These are phyloP conservation scores for Melanostigma gelatinosum DNA, from an alignment of 2,113 vertebrate species.

Conservation along the genomic window DNA sequence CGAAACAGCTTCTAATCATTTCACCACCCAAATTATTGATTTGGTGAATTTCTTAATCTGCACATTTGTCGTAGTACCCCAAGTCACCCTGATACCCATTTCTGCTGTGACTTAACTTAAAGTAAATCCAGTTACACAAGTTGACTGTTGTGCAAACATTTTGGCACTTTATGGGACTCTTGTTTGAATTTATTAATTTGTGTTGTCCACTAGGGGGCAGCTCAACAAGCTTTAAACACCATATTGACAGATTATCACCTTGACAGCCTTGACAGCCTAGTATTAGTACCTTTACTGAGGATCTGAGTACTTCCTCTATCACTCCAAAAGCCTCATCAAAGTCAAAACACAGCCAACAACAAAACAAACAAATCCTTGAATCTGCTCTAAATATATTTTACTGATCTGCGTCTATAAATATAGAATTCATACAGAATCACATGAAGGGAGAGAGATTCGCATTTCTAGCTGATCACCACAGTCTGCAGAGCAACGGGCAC, in stretches of 20 bases:
- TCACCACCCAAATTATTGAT: not conserved
- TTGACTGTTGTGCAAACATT: not conserved
- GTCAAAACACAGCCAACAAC: not conserved
- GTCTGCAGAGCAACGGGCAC: constrained; percentile 24
- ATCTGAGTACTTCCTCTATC: not conserved
- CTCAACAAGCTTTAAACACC: too few species aligned
- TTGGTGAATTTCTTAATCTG: not conserved
- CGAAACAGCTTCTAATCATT: constrained; percentile 1
- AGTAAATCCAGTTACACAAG: not conserved
- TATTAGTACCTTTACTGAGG: not conserved
- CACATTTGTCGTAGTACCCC: not conserved
- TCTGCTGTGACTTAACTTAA: not conserved
- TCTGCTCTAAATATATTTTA: constrained; percentile 1
- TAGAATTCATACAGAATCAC: constrained; percentile 1
- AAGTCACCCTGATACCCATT: not conserved
- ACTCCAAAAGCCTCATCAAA: not conserved
- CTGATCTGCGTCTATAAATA: not conserved
- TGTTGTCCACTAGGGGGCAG: too few species aligned
- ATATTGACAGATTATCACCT: too few species aligned
- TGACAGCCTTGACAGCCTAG: too few species aligned
- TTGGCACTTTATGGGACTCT: too few species aligned
- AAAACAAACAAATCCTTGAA: constrained; percentile 4
- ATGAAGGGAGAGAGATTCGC: constrained; percentile 1
- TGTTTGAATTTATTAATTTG: too few species aligned
- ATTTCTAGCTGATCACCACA: not conserved